A percentile compares a stretch with the other conserved stretches of the same genome.
Evolutionary conservation across 1,140 invertebrate species (phyloP).

Genomic region (Triops cancriformis): DNA sequence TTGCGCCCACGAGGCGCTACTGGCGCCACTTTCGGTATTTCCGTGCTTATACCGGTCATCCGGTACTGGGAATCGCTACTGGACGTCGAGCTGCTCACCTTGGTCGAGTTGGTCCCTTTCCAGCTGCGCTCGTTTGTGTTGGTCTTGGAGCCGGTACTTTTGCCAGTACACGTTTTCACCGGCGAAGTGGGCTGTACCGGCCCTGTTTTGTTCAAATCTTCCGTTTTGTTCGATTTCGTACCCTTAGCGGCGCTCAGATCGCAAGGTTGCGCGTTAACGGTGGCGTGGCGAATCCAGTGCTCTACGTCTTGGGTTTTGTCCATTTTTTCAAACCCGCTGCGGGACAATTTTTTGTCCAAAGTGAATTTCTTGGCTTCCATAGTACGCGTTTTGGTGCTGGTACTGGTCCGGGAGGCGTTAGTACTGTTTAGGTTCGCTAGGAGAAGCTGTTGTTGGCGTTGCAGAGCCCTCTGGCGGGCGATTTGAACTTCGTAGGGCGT

Average conservation of each 20-base stretch:
- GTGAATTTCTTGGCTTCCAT: conserved; percentile 15
- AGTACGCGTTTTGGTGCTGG: neutral
- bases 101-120: conserved; percentile 32
- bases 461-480: neutral
- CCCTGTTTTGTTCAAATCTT: neutral
- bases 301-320: conserved; percentile 28
- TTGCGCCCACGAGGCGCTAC: neutral
- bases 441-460: neutral
- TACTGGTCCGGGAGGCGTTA: neutral
- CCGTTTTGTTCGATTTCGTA: neutral
- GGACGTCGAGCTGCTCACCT: conserved; percentile 9
- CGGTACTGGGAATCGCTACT: conserved; percentile 26
- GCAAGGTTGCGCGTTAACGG: neutral
- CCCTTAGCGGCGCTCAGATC: conserved; percentile 1
- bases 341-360: conserved; percentile 1
- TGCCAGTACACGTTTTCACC: neutral
- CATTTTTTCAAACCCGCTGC: conserved; percentile 16
- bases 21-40: neutral
- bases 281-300: conserved; percentile 27
- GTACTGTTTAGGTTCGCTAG: neutral
- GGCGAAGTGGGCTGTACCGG: neutral
- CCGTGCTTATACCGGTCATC: conserved; percentile 29
- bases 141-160: conserved; percentile 36
- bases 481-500: conserved; percentile 49
- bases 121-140: conserved; percentile 15